Evolutionary conservation across 2,888 invertebrate species (phyloP).

Genomic region (Perithous albicinctus): DNA sequence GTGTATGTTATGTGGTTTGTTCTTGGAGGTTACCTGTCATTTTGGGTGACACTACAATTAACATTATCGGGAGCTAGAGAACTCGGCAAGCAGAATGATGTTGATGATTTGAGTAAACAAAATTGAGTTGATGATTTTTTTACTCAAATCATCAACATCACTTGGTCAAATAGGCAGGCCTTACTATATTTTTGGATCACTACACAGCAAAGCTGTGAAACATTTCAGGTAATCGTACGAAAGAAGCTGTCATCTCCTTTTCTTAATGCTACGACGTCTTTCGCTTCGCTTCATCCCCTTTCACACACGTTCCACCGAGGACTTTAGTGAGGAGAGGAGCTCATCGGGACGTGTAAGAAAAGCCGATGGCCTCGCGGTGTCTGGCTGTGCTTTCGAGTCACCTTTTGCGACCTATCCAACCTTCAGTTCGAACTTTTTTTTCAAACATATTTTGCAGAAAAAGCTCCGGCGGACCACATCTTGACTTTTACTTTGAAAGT

Average conservation of each 20-base stretch:
- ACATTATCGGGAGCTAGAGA: too few relatives aligned
- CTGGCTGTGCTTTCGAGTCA: slow-evolving; percentile 4
- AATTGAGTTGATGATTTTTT: too few relatives aligned
- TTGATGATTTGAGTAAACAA: too few relatives aligned
- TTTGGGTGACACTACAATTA: too few relatives aligned
- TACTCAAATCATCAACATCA: too few relatives aligned
- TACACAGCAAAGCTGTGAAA: not conserved
- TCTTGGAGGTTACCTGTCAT: too few relatives aligned
- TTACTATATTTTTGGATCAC: not conserved
- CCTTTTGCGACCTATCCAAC: slow-evolving; percentile 26
- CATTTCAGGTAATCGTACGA: slow-evolving; percentile 25
- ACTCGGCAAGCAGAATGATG: too few relatives aligned
- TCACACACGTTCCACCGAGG: not conserved
- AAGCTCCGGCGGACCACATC: slow-evolving; percentile 13
- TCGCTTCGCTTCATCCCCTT: slow-evolving; percentile 14
- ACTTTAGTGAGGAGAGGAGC: not conserved
- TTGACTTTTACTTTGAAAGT: slow-evolving; percentile 18
- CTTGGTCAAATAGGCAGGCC: not conserved
- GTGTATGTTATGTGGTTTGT: too few relatives aligned
- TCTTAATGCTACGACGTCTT: slow-evolving; percentile 20
- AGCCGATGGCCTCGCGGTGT: slow-evolving; percentile 24
- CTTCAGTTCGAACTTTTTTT: slow-evolving; percentile 36
- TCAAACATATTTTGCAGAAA: slow-evolving; percentile 33
- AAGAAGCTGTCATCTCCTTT: slow-evolving; percentile 15
- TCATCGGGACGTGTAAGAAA: slow-evolving; percentile 7